Evolutionary conservation across 2,888 invertebrate genomes (phyloP), one percentile per base, ranked within the genome.

Genomic region (Omphaloscelis lunosa): DNA sequence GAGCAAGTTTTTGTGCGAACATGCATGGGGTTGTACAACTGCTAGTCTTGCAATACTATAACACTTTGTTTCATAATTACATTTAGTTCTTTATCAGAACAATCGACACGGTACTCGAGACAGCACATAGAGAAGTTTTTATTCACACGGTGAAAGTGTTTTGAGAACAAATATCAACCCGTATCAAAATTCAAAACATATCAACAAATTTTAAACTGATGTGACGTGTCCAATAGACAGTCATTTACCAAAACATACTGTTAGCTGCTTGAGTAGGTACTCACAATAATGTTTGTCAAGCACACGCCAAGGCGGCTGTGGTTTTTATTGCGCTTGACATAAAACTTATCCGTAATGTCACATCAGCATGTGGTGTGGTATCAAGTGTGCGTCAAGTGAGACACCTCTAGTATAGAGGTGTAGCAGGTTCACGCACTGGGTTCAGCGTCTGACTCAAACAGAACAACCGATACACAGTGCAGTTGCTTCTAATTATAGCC

Each of bases 401-500:
- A 76, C 86, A 88, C 82, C 82, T 80, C 76, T 77, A 62, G 51
- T 61, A 23, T 72, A 83, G 83, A 82, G 80, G 86, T 78, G 84
- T 81, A 68, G 72, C 71, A 78, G 76, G 83, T 86, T 88, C 87
- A 86, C 83, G 76, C 77, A 70, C 53, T 74, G 90, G 81, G 91
- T 90, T 92, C 90, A 90, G 80, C 86, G 87, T 85, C 86, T 91
- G 91, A 87, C 84, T 86, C 82, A 85, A 89, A 89, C 89, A 89
- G 90, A 92, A 90, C 89, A 86, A 86, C 90, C 88, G 89, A 89
- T 90, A 90, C 88, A 85, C 86, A 87, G 83, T 89, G 89, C 89
- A 90, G 89, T 90, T 89, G 80, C 27, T 41, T 93, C 92, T 94
- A 95, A 94, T 94, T 93, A 94, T 94, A 94, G 92, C 88, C 83